Evolutionary conservation across 1,140 invertebrate genomes (phyloP).

Genomic region (Condylostylus longicornis): DNA sequence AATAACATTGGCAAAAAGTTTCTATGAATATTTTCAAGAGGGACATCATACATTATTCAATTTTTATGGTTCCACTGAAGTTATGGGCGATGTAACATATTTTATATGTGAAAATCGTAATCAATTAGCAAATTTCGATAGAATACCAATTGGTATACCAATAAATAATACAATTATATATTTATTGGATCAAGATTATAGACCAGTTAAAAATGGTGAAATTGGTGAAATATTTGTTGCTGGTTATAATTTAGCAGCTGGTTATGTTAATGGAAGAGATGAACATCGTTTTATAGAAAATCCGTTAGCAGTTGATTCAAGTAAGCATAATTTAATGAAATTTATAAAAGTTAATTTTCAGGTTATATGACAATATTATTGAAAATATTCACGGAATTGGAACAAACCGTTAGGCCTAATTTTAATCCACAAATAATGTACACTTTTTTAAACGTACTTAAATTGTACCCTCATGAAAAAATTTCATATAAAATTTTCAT

Average conservation of each 20-base stretch:
- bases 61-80: constrained; percentile 80
- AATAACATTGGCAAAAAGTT: constrained; percentile 48
- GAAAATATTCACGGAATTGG: too few species aligned
- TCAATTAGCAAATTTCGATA: constrained; percentile 45
- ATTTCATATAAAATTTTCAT: too few species aligned
- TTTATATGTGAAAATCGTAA: constrained; percentile 36
- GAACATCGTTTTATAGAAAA: constrained; percentile 57
- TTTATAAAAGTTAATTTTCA: too few species aligned
- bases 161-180: constrained; percentile 67
- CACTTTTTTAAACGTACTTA: too few species aligned
- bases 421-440: too few species aligned
- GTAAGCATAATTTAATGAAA: constrained; percentile 37
- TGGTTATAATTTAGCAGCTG: constrained; percentile 58
- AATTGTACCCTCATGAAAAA: too few species aligned
- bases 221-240: constrained; percentile 65
- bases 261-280: constrained; percentile 60
- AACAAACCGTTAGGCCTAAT: too few species aligned
- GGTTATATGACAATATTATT: too few species aligned
- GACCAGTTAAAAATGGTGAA: constrained; percentile 48
- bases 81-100: constrained; percentile 69
- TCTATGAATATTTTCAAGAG: constrained; percentile 51
- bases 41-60: constrained; percentile 53
- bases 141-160: constrained; percentile 68
- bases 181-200: constrained; percentile 53
- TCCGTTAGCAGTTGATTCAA: constrained; percentile 47